Evolutionary conservation across 2,113 vertebrate species (phyloP), one percentile per base, ranked within the genome.

Genomic region (Pardalotus punctatus): DNA sequence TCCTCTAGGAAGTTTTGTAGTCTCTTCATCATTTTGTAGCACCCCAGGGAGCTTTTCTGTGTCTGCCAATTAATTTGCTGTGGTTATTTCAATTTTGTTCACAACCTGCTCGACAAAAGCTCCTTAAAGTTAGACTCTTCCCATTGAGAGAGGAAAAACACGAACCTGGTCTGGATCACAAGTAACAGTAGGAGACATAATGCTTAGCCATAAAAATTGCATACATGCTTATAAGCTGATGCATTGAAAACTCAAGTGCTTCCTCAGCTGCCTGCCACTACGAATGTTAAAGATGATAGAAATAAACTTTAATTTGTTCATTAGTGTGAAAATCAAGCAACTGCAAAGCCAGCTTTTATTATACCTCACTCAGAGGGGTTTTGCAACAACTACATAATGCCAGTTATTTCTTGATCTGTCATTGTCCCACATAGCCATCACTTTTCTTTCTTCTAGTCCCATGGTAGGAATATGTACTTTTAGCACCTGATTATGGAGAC

Each of bases 261-360:
- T 93, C 65, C 77, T 97, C 96, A 96, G 96, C 96, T 94, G 72
- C 62, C 96, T 97, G 96, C 87, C 93, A 87, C 81, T 80, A 6
- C 56, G 61, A 76, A 80, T 94, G 67, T 82, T 73, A 91, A 92
- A 84, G 77, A 85, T 60, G 92, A 87, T 40, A 69, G 82, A 93
- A 92, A 85, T 84, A 40, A 90, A 92, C 4, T 60, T 91, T 51
- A 84, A 95, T 66, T 92, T 95, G 65, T 73, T 96, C 43, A 56
- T 96, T 96, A 90, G 71, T 47, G 76, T 95, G 76, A 86, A 91
- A 89, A 81, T 60, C 51, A 76, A 73, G 67, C 29, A 90, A 89
- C 43, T 82, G 88, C 89, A 85, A 81, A 60, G 71, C 51, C 36
- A 94, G 61, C 36, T 88, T 77, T 88, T 50, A 20, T 31, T 50